Evolutionary conservation across 1,140 invertebrate species (phyloP).

Genomic region (Drosophila persimilis): DNA sequence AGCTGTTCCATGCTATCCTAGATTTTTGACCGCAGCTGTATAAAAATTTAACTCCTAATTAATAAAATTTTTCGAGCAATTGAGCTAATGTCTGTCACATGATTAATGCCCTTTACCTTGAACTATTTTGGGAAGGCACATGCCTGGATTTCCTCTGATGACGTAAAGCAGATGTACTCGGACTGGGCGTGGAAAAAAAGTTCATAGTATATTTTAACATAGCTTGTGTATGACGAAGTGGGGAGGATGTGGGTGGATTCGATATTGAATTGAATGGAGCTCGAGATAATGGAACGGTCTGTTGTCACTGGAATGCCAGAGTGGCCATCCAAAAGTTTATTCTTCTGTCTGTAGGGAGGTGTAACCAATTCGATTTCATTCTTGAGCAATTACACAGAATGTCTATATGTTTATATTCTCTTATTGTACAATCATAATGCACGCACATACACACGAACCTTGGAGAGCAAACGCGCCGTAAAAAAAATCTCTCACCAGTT

Average conservation of each 20-base stretch:
- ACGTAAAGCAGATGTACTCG: constrained; percentile 31
- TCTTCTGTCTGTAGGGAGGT: too few species aligned
- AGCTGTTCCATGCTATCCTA: too few species aligned
- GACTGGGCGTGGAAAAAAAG: constrained; percentile 5
- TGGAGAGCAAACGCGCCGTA: constrained; percentile 36
- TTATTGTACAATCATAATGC: constrained; percentile 40
- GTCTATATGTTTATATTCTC: constrained; percentile 22
- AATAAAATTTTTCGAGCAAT: constrained; percentile 16
- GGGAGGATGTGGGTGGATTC: too few species aligned
- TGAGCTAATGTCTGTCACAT: constrained; percentile 10
- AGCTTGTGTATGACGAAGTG: constrained; percentile 7
- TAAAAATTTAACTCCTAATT: constrained; percentile 9
- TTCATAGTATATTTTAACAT: constrained; percentile 6
- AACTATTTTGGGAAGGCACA: constrained; percentile 31
- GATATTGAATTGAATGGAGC: constrained; percentile 9
- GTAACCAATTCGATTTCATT: neutral
- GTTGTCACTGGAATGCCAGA: constrained; percentile 10
- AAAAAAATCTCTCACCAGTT: constrained; percentile 70
- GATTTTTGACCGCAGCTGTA: too few species aligned
- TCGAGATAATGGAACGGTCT: constrained; percentile 22
- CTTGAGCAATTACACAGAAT: constrained; percentile 40
- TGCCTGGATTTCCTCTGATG: constrained; percentile 18
- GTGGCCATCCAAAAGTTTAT: constrained; percentile 11
- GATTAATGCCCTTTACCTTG: constrained; percentile 30
- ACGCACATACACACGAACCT: constrained; percentile 24